Evolutionary conservation across 1,140 invertebrate species (phyloP).

Genomic region (Episyrphus balteatus): DNA sequence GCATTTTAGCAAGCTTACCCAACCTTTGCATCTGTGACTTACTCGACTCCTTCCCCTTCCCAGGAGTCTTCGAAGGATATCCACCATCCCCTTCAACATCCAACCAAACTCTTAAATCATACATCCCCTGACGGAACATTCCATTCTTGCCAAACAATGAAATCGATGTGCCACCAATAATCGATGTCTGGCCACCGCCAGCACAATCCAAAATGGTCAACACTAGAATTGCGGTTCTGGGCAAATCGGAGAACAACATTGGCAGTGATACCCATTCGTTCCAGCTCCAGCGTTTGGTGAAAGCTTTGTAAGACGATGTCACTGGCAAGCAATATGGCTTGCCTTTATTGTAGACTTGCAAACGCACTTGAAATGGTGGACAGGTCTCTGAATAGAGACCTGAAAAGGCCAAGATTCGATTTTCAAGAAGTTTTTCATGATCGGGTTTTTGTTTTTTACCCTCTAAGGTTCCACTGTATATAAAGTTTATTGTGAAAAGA

Average conservation of each 20-base stretch:
- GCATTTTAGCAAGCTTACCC: constrained; percentile 86
- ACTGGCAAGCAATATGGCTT: constrained; percentile 77
- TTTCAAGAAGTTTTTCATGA: constrained; percentile 74
- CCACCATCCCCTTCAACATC: constrained; percentile 65
- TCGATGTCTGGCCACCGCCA: constrained; percentile 66
- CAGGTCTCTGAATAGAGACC: constrained; percentile 71
- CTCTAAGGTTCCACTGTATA: constrained; percentile 79
- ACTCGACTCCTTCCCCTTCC: constrained; percentile 63
- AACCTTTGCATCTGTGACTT: constrained; percentile 83
- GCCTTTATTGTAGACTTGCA: constrained; percentile 78
- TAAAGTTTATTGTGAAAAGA: not conserved
- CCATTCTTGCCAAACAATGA: constrained; percentile 88
- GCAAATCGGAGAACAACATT: constrained; percentile 83
- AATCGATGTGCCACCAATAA: constrained; percentile 84
- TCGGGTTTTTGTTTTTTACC: constrained; percentile 72
- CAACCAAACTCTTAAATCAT: constrained; percentile 69
- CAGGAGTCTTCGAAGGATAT: constrained; percentile 62
- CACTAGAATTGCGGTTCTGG: constrained; percentile 76
- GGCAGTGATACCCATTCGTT: constrained; percentile 96
- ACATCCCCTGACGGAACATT: constrained; percentile 74
- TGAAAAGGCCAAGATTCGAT: constrained; percentile 85
- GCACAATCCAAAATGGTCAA: constrained; percentile 90
- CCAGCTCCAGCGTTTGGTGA: constrained; percentile 91
- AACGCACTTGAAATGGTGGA: constrained; percentile 78
- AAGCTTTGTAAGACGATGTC: constrained; percentile 86